A percentile compares a stretch with the other conserved stretches of the same genome.
Conservation (phyloP, 1,140 invertebrate genomes). For the Zaprionus taronus region DNA sequence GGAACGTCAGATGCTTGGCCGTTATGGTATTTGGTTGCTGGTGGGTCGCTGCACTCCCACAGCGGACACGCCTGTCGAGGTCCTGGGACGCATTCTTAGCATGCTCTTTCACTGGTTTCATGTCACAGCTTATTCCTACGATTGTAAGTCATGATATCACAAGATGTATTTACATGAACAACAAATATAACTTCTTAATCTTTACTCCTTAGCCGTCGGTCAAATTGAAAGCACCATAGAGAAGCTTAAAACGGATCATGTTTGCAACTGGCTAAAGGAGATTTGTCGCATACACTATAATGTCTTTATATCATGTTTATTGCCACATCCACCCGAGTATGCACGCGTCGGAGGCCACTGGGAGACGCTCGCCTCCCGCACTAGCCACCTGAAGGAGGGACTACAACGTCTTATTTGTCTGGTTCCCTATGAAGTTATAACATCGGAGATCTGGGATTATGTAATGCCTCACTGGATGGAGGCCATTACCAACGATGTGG, state of each 20-base stretch:
- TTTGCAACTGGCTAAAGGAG: slow-evolving; percentile 95
- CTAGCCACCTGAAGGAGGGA: slow-evolving; percentile 97
- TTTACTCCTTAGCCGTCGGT: slow-evolving; percentile 78
- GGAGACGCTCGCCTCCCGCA: slow-evolving; percentile 95
- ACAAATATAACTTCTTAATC: not conserved
- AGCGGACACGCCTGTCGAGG: slow-evolving; percentile 93
- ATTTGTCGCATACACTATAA: slow-evolving; percentile 94
- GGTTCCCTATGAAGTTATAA: slow-evolving; percentile 98
- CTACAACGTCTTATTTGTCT: slow-evolving; percentile 96
- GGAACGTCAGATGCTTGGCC: slow-evolving; percentile 95
- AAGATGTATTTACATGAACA: not conserved
- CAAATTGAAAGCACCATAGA: slow-evolving; percentile 94
- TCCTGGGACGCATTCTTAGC: slow-evolving; percentile 95
- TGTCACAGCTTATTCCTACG: slow-evolving; percentile 97
- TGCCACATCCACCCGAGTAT: slow-evolving; percentile 90
- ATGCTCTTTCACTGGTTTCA: slow-evolving; percentile 99
- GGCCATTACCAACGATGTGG: slow-evolving; percentile 97
- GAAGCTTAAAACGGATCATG: slow-evolving; percentile 96
- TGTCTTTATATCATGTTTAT: slow-evolving; percentile 91
- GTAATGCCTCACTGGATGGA: slow-evolving; percentile 99
- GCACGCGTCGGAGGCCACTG: slow-evolving; percentile 95
- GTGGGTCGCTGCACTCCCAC: slow-evolving; percentile 96
- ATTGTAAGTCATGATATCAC: slow-evolving; percentile 87
- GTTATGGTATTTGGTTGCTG: slow-evolving; percentile 98
- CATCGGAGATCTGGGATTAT: slow-evolving; percentile 97